phyloP scores from a whole-genome alignment of 2,113 vertebrate genomes.

The Fregata magnificens region DNA sequence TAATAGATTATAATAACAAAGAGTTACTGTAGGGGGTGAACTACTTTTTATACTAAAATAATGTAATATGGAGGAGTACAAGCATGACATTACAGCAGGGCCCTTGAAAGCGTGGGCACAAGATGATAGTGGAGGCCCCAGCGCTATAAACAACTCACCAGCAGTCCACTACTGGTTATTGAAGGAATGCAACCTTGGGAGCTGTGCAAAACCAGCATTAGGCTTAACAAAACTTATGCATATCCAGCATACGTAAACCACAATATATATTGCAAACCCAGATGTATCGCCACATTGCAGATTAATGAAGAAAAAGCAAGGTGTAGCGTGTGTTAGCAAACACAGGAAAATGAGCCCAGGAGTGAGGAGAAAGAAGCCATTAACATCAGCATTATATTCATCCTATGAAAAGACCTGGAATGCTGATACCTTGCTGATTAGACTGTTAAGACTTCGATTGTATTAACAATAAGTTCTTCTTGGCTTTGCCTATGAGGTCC shows the following conservation, averaged over 20 bases:
- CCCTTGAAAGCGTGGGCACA: neutral
- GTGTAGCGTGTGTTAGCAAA: neutral
- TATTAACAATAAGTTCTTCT: neutral
- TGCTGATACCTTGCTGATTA: neutral
- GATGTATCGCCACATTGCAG: neutral
- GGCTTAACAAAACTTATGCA: neutral
- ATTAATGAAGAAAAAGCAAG: neutral
- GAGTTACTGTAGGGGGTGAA: neutral
- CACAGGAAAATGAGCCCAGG: neutral
- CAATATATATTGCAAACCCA: neutral
- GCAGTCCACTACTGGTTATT: neutral
- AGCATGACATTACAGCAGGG: neutral
- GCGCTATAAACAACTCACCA: neutral
- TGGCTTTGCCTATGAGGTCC: neutral
- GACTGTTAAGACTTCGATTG: neutral
- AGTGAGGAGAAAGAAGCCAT: neutral
- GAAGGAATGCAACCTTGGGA: neutral
- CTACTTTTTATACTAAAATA: neutral
- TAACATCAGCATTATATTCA: neutral
- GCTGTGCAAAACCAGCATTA: neutral
- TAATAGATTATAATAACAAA: neutral
- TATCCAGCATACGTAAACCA: neutral
- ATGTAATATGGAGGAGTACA: neutral
- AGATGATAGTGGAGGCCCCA: neutral
- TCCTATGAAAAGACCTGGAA: neutral